phyloP scores from a whole-genome alignment of 92 coral and sea anemone genomes.

The Virgularia gustaviana region DNA sequence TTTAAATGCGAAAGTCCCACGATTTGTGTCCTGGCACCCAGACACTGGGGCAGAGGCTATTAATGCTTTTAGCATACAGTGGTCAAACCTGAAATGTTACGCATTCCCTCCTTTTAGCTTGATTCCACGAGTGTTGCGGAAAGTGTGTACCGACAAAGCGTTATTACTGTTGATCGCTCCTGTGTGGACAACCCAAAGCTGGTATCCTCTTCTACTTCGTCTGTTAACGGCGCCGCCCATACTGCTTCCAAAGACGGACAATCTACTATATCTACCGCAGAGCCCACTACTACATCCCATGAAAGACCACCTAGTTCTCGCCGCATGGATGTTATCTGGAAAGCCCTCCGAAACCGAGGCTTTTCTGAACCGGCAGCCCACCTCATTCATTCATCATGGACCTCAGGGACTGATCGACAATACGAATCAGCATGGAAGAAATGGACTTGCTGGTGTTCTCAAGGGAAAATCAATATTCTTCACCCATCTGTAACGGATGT shows the following conservation, averaged over 20 bases:
- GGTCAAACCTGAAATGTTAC: constrained; percentile 46
- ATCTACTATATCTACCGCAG: constrained; percentile 46
- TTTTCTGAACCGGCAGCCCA: constrained; percentile 50
- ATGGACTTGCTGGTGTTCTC: constrained; percentile 57
- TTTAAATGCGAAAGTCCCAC: constrained; percentile 37
- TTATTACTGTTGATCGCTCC: constrained; percentile 45
- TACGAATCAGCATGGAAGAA: constrained; percentile 66
- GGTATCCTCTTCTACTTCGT: constrained; percentile 47
- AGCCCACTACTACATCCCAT: constrained; percentile 35
- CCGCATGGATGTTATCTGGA: constrained; percentile 50
- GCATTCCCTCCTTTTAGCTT: constrained; percentile 61
- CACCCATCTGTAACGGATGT: constrained; percentile 50
- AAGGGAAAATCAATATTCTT: constrained; percentile 54
- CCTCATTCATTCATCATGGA: constrained; percentile 54
- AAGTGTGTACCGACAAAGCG: constrained; percentile 24
- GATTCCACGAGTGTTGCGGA: constrained; percentile 46
- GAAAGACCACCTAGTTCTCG: constrained; percentile 34
- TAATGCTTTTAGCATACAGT: constrained; percentile 43
- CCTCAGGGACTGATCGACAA: constrained; percentile 58
- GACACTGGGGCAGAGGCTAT: constrained; percentile 49
- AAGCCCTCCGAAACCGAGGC: constrained; percentile 39
- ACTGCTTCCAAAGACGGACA: constrained; percentile 33
- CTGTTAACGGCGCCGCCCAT: constrained; percentile 34
- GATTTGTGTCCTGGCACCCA: constrained; percentile 59
- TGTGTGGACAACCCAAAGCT: constrained; percentile 48